Conservation (phyloP, 2,888 invertebrate species). For the Tetrapedia diversipes region DNA sequence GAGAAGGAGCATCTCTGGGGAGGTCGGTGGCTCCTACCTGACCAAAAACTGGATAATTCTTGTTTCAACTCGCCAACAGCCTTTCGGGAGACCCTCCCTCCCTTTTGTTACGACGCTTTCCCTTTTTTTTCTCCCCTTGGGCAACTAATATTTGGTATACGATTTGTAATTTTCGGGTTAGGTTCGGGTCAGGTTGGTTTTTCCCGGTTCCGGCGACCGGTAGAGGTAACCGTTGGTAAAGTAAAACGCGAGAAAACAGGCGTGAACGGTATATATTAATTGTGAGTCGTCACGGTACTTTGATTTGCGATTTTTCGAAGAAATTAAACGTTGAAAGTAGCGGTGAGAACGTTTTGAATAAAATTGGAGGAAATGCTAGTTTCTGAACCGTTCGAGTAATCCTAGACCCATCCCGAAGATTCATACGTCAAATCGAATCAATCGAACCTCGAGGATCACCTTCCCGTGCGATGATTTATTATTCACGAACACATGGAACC, state of each 20-base stretch:
- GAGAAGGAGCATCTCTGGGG: slow-evolving; percentile 49
- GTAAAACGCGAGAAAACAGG: neutral
- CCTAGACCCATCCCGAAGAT: neutral
- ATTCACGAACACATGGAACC: slow-evolving; percentile 4
- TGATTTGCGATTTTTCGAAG: no score
- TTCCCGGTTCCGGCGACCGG: no score
- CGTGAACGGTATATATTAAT: no score
- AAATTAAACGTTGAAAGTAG: no score
- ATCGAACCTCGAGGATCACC: neutral
- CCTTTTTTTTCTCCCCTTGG: no score
- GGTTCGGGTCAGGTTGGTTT: no score
- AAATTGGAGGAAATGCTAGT: no score
- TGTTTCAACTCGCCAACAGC: slow-evolving; percentile 19
- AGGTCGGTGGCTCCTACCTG: slow-evolving; percentile 37
- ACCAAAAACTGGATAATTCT: slow-evolving; percentile 41
- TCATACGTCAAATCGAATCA: slow-evolving; percentile 2
- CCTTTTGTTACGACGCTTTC: neutral
- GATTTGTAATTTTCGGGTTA: no score
- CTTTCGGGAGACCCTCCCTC: neutral
- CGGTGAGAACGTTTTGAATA: no score
- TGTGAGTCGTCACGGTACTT: no score
- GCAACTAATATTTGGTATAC: neutral
- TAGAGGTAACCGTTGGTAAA: no score
- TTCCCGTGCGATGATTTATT: slow-evolving; percentile 16
- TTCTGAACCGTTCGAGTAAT: neutral